Evolutionary conservation across 2,888 invertebrate species (phyloP).

Genomic region (Scelioninae gen. 2): DNA sequence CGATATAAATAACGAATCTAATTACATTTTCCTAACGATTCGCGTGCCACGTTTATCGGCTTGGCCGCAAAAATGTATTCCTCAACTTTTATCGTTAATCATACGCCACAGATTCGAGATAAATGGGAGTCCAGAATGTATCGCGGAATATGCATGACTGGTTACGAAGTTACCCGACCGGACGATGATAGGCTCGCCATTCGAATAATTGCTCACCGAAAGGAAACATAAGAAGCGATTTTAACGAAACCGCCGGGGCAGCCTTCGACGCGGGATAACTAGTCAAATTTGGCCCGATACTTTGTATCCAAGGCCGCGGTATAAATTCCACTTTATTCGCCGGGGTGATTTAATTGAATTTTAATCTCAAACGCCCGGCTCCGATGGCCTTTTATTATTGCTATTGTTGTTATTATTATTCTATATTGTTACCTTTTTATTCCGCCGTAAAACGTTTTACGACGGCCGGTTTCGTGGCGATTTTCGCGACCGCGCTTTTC

Average conservation of each 20-base stretch:
- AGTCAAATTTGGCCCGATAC: slow-evolving; percentile 50
- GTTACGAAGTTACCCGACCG: slow-evolving; percentile 52
- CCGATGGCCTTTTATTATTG: slow-evolving; percentile 20
- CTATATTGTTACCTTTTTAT: too few species aligned
- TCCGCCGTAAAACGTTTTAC: slow-evolving; percentile 40
- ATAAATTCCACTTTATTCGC: slow-evolving; percentile 46
- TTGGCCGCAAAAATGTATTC: slow-evolving; percentile 31
- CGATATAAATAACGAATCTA: background rate
- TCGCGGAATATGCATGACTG: slow-evolving; percentile 54
- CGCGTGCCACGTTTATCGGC: slow-evolving; percentile 31
- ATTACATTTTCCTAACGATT: slow-evolving; percentile 11
- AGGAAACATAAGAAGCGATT: slow-evolving; percentile 55
- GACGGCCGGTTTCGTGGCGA: slow-evolving; percentile 3
- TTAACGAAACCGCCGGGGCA: slow-evolving; percentile 46
- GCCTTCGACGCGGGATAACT: slow-evolving; percentile 50
- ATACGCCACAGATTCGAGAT: slow-evolving; percentile 52
- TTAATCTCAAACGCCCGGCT: slow-evolving; percentile 35
- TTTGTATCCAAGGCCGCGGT: slow-evolving; percentile 52
- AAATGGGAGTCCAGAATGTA: slow-evolving; percentile 45
- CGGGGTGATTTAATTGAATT: slow-evolving; percentile 56
- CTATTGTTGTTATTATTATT: too few species aligned
- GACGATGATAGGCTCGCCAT: slow-evolving; percentile 57
- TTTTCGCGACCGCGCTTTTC: slow-evolving; percentile 9
- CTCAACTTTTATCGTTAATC: slow-evolving; percentile 54
- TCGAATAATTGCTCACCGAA: slow-evolving; percentile 61